Evolutionary conservation across 2,797 vertebrate species (phyloP).

Genomic region (Chloroceryle amazona): DNA sequence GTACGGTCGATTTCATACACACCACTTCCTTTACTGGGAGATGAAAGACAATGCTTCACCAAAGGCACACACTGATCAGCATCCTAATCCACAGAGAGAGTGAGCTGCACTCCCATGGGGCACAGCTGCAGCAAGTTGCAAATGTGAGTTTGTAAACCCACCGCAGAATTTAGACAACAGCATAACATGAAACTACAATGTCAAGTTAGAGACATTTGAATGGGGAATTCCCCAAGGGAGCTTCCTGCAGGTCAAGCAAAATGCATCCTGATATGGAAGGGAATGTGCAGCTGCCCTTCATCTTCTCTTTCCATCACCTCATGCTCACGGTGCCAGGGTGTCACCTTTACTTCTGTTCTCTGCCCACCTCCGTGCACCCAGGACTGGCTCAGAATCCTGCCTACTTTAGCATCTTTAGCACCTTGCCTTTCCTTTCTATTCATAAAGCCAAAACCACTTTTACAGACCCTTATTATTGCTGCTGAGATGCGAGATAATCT

Average conservation of each 20-base stretch:
- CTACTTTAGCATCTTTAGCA: not conserved
- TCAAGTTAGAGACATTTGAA: not conserved
- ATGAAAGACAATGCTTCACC: not conserved
- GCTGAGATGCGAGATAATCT: conserved; percentile 1
- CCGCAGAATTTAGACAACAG: not conserved
- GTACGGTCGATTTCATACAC: not conserved
- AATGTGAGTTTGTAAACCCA: not conserved
- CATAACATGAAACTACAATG: accelerated
- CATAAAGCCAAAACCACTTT: not conserved
- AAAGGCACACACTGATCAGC: not conserved
- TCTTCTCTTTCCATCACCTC: not conserved
- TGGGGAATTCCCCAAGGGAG: not conserved
- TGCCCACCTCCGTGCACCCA: not conserved
- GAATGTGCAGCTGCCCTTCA: not conserved
- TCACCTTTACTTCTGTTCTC: not conserved
- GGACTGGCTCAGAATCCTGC: not conserved
- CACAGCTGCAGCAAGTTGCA: not conserved
- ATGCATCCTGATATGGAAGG: accelerated
- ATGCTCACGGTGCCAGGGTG: not conserved
- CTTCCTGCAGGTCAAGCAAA: not conserved
- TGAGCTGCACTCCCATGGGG: not conserved
- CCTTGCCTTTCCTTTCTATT: not conserved
- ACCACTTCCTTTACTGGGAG: accelerated
- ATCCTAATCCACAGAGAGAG: not conserved
- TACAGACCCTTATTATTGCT: not conserved